Conservation (phyloP, 2,113 vertebrate species). For the Poecile atricapillus region DNA sequence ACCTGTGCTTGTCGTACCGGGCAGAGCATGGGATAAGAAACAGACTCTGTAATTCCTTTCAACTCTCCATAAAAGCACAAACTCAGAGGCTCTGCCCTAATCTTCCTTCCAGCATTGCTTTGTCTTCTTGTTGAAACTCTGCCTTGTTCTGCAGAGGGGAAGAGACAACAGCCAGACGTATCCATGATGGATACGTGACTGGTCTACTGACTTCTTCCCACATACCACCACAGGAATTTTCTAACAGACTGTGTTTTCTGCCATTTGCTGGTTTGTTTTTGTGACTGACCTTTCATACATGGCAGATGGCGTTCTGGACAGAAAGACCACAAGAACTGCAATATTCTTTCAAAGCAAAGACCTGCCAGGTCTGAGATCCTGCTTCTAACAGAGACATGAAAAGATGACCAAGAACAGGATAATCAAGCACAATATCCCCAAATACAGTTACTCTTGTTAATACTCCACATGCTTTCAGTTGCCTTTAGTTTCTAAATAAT, state of each 20-base stretch:
- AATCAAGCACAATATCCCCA: not conserved
- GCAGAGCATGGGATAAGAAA: not conserved
- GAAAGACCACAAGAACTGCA: not conserved
- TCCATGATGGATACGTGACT: not conserved
- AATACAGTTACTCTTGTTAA: not conserved
- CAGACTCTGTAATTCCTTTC: not conserved
- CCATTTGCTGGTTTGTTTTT: not conserved
- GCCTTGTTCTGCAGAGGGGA: not conserved
- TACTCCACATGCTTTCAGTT: not conserved
- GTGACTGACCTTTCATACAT: not conserved
- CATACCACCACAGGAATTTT: accelerated
- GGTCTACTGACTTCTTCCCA: not conserved
- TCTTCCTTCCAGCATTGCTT: not conserved
- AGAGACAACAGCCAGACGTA: not conserved
- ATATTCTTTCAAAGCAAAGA: not conserved
- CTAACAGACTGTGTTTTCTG: not conserved
- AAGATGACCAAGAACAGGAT: not conserved
- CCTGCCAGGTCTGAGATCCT: not conserved
- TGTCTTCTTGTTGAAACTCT: not conserved
- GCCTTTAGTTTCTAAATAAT: not conserved
- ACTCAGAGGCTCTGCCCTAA: not conserved
- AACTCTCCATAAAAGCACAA: not conserved
- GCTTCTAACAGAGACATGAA: not conserved
- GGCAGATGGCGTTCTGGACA: not conserved
- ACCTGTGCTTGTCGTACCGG: accelerated